phyloP scores from a whole-genome alignment of 2,888 invertebrate species.

The Nephrotoma flavescens region DNA sequence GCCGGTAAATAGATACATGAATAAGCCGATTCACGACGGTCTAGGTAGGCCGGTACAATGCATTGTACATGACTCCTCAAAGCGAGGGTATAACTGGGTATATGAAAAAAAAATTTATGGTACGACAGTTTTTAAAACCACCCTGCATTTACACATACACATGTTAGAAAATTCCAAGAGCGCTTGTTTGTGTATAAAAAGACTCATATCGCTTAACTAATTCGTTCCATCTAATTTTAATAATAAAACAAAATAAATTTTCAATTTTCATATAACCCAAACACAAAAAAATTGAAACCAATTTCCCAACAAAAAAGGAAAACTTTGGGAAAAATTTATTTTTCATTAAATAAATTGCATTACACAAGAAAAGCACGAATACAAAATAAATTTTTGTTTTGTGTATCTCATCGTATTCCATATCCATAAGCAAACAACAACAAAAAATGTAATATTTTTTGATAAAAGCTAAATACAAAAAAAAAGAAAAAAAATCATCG shows the following conservation, averaged over 20 bases:
- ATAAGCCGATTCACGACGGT: too few relatives aligned
- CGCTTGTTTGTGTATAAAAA: neutral
- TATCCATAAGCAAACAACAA: neutral
- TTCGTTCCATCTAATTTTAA: neutral
- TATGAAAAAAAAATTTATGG: too few relatives aligned
- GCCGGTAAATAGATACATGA: too few relatives aligned
- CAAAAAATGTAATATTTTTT: neutral
- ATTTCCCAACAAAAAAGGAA: neutral
- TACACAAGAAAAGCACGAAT: neutral
- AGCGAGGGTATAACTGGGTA: too few relatives aligned
- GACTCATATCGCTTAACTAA: neutral
- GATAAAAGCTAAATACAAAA: neutral
- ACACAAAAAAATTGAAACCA: neutral
- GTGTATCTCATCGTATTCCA: neutral
- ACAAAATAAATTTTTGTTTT: neutral
- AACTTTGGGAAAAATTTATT: neutral
- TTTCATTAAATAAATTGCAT: neutral
- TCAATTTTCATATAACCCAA: neutral
- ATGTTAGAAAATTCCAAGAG: neutral
- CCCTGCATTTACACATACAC: neutral
- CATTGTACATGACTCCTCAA: too few relatives aligned
- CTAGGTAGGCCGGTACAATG: too few relatives aligned
- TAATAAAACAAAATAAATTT: neutral
- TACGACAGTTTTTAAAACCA: too few relatives aligned
- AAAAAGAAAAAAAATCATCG: too few relatives aligned